Evolutionary conservation across 2,888 invertebrate genomes (phyloP).

Genomic region (Atherix ibis): DNA sequence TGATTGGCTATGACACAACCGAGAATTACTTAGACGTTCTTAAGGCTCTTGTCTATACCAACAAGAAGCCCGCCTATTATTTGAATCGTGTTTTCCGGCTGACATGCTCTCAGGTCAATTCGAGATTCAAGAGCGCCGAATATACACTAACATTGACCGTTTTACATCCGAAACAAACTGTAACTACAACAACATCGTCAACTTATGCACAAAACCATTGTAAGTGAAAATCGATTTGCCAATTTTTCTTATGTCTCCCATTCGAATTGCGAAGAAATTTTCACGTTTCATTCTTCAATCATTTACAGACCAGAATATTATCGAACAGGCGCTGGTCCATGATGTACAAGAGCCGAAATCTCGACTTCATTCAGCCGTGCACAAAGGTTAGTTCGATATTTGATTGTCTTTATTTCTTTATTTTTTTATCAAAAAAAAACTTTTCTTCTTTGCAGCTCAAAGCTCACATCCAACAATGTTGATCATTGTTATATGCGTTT

Average conservation of each 20-base stretch:
- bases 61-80: slow-evolving; percentile 91
- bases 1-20: slow-evolving; percentile 29
- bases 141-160: slow-evolving; percentile 86
- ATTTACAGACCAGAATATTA: no score
- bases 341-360: slow-evolving; percentile 29
- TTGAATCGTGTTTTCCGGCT: slow-evolving; percentile 90
- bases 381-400: slow-evolving; percentile 19
- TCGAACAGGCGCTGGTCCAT: no score
- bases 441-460: slow-evolving; percentile 20
- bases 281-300: no score
- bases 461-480: slow-evolving; percentile 30
- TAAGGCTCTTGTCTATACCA: slow-evolving; percentile 64
- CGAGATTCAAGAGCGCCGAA: slow-evolving; percentile 88
- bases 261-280: no score
- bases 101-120: slow-evolving; percentile 86
- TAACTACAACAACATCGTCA: slow-evolving; percentile 38
- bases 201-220: slow-evolving; percentile 14
- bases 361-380: slow-evolving; percentile 23
- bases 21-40: slow-evolving; percentile 28
- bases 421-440: neutral
- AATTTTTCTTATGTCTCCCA: no score
- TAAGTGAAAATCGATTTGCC: no score
- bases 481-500: slow-evolving; percentile 29
- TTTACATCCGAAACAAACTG: slow-evolving; percentile 59
- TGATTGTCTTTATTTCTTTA: slow-evolving; percentile 1